phyloP scores from a whole-genome alignment of 2,797 vertebrate genomes.

The Botia almorhae region DNA sequence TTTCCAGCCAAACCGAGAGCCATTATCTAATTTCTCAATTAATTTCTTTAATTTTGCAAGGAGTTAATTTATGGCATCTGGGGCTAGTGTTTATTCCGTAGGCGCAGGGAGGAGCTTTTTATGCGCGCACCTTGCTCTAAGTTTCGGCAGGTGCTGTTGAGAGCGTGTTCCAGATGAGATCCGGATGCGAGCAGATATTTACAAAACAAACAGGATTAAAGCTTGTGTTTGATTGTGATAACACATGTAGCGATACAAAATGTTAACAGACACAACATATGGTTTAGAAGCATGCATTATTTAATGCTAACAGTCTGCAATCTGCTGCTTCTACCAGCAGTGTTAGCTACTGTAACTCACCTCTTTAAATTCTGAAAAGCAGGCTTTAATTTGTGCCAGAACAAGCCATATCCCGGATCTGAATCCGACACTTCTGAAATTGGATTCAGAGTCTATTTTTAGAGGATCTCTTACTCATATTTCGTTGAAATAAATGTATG shows the following conservation, averaged over 20 bases:
- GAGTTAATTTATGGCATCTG: conserved; percentile 77
- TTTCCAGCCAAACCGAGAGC: conserved; percentile 48
- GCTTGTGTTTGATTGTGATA: conserved; percentile 3
- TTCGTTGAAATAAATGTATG: background rate
- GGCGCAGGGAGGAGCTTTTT: conserved; percentile 19
- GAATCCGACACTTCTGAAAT: background rate
- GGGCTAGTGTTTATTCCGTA: conserved; percentile 68
- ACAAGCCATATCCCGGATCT: background rate
- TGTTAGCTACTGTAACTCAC: conserved; percentile 1
- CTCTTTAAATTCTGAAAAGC: background rate
- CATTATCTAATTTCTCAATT: conserved; percentile 74
- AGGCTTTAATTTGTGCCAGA: background rate
- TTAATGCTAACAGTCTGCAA: conserved; percentile 11
- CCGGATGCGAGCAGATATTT: conserved; percentile 14
- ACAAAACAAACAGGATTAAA: conserved; percentile 21
- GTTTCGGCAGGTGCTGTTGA: conserved; percentile 41
- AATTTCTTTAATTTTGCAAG: conserved; percentile 54
- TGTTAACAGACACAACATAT: conserved; percentile 35
- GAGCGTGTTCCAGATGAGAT: conserved; percentile 7
- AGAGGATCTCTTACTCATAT: background rate
- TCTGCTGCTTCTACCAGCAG: conserved; percentile 69
- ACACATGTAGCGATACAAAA: conserved; percentile 37
- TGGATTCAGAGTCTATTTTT: background rate
- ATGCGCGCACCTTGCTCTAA: conserved; percentile 23
- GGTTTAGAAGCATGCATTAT: conserved; percentile 27